Percentiles rank a stretch among this genome's conserved stretches.
Evolutionary conservation across 2,888 invertebrate species (phyloP).

Genomic region (Omphaloscelis lunosa): DNA sequence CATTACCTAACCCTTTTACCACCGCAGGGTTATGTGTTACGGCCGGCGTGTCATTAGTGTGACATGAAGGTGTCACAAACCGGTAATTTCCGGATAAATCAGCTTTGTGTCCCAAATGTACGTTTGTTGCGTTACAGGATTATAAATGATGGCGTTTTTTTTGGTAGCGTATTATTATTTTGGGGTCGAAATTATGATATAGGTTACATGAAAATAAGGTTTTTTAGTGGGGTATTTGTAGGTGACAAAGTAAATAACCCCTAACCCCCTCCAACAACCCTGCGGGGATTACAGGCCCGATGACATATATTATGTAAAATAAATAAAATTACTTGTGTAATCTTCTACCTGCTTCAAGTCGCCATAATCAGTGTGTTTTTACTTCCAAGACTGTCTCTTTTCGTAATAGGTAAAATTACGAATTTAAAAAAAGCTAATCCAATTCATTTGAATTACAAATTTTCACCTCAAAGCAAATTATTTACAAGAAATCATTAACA

Average conservation of each 20-base stretch:
- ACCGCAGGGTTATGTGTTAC: conserved; percentile 48
- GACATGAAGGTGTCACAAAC: conserved; percentile 61
- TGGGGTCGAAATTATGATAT: conserved; percentile 30
- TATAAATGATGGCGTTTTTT: conserved; percentile 60
- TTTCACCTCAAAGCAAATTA: not conserved
- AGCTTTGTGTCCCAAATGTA: conserved; percentile 65
- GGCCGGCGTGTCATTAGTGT: conserved; percentile 55
- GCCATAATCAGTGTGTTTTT: not conserved
- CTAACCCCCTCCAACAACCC: not conserved
- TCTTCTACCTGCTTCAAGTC: not conserved
- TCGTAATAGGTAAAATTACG: not conserved
- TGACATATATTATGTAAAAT: not conserved
- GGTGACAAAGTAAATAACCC: not conserved
- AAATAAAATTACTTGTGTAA: not conserved
- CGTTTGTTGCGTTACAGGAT: conserved; percentile 52
- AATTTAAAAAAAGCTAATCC: not conserved
- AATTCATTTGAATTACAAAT: not conserved
- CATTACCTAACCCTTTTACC: conserved; percentile 55
- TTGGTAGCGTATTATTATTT: conserved; percentile 39
- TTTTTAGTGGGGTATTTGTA: conserved; percentile 15
- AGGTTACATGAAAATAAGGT: conserved; percentile 30
- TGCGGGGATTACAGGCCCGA: not conserved
- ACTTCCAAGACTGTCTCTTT: not conserved
- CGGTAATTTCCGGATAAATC: conserved; percentile 69
- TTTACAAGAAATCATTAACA: conserved; percentile 9